Evolutionary conservation across 2,888 invertebrate genomes (phyloP).

Genomic region (Pycnomerus fuliginosus): DNA sequence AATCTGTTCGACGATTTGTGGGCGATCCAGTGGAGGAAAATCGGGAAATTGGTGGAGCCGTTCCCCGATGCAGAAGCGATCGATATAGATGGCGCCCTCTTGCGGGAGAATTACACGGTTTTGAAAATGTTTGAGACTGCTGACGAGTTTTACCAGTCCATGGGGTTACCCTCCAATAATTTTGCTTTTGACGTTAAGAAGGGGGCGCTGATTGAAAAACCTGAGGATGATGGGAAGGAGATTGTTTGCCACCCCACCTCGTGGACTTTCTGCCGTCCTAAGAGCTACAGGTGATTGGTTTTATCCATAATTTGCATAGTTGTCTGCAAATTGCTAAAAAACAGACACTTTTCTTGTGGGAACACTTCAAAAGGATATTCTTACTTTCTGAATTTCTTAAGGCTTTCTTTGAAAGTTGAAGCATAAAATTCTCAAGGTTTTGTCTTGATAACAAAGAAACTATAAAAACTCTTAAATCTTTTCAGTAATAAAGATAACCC

Average conservation of each 20-base stretch:
- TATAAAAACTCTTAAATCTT: too few species aligned
- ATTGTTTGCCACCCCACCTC: slow-evolving; percentile 69
- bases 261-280: slow-evolving; percentile 63
- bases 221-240: slow-evolving; percentile 53
- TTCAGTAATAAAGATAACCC: too few species aligned
- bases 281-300: too few species aligned
- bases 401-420: too few species aligned
- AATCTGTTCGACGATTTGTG: slow-evolving; percentile 71
- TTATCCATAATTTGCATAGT: too few species aligned
- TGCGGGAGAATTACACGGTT: slow-evolving; percentile 50
- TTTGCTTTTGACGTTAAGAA: slow-evolving; percentile 58
- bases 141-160: slow-evolving; percentile 61
- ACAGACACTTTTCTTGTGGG: too few species aligned
- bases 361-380: too few species aligned
- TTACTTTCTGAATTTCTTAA: too few species aligned
- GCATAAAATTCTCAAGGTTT: too few species aligned
- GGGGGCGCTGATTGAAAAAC: slow-evolving; percentile 59
- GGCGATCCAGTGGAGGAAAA: slow-evolving; percentile 64
- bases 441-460: too few species aligned
- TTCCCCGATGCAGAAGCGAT: slow-evolving; percentile 52
- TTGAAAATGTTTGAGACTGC: slow-evolving; percentile 60
- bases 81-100: slow-evolving; percentile 57
- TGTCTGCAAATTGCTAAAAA: too few species aligned
- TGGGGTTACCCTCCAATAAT: slow-evolving; percentile 61
- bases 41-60: slow-evolving; percentile 55